phyloP scores from a whole-genome alignment of 2,797 vertebrate genomes.

The Hozukius guyotensis region DNA sequence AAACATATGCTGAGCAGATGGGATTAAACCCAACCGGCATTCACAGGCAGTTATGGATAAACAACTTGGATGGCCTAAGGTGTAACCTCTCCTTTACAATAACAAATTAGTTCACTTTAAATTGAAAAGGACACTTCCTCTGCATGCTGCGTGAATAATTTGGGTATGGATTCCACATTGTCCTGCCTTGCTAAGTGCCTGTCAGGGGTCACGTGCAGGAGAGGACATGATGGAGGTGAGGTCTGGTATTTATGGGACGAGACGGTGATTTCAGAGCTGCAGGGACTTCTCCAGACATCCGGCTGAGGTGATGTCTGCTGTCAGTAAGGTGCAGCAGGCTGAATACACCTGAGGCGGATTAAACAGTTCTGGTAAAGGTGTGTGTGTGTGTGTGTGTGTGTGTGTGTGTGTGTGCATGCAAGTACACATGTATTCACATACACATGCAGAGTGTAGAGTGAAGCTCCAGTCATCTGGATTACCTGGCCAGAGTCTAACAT shows the following conservation, averaged over 20 bases:
- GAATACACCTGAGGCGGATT: slow-evolving; percentile 38
- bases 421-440: slow-evolving; percentile 7
- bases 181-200: slow-evolving; percentile 21
- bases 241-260: slow-evolving; percentile 56
- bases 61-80: slow-evolving; percentile 54
- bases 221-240: slow-evolving; percentile 21
- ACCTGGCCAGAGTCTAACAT: not conserved
- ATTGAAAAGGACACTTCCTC: slow-evolving; percentile 50
- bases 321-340: slow-evolving; percentile 30
- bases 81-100: slow-evolving; percentile 50
- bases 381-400: slow-evolving; percentile 11
- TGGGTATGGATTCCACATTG: slow-evolving; percentile 50
- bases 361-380: slow-evolving; percentile 24
- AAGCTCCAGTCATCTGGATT: slow-evolving; percentile 40
- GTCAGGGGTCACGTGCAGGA: slow-evolving; percentile 39
- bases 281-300: slow-evolving; percentile 70
- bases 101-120: slow-evolving; percentile 65
- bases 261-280: slow-evolving; percentile 53
- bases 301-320: slow-evolving; percentile 65
- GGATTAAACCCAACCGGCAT: slow-evolving; percentile 31
- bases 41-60: slow-evolving; percentile 51
- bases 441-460: slow-evolving; percentile 22
- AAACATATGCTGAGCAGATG: slow-evolving; percentile 73
- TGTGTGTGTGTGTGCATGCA: slow-evolving; percentile 11
- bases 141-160: slow-evolving; percentile 45